These are phyloP conservation scores for Dicrurus megarhynchus DNA, from an alignment of 2,113 vertebrate species.

Conservation along the genomic window DNA sequence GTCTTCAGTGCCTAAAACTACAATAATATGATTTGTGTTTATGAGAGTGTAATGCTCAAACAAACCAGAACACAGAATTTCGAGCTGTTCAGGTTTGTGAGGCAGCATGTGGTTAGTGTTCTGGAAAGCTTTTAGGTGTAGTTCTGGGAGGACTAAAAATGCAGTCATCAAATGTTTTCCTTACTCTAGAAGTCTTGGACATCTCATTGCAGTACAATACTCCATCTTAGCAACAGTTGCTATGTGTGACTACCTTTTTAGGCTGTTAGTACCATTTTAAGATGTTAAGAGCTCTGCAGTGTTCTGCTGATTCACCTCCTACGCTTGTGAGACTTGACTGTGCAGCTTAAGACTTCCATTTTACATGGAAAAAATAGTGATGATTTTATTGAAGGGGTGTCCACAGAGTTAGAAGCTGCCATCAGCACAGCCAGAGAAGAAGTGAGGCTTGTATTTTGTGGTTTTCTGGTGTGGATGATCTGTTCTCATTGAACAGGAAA, in stretches of 20 bases:
- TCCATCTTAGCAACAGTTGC: constrained; percentile 54
- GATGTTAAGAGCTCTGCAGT: not conserved
- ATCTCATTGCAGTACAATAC: not conserved
- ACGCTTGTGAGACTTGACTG: not conserved
- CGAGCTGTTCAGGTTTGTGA: not conserved
- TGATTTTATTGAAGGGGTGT: not conserved
- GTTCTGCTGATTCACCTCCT: constrained; percentile 14
- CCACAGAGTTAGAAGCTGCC: not conserved
- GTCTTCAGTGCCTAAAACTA: not conserved
- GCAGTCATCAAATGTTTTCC: not conserved
- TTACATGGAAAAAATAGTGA: not conserved
- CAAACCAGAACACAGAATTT: not conserved
- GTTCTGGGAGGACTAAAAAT: not conserved
- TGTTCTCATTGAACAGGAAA: not conserved
- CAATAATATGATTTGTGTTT: not conserved
- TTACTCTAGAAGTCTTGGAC: not conserved
- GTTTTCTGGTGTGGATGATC: not conserved
- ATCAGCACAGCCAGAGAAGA: not conserved
- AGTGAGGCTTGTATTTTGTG: not conserved
- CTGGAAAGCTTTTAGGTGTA: not conserved
- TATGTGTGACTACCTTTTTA: not conserved
- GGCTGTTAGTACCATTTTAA: not conserved
- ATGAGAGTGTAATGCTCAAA: not conserved
- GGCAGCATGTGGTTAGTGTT: not conserved
- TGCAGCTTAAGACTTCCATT: not conserved